Evolutionary conservation across 1,140 invertebrate genomes (phyloP).

Genomic region (Brachionus calyciflorus): DNA sequence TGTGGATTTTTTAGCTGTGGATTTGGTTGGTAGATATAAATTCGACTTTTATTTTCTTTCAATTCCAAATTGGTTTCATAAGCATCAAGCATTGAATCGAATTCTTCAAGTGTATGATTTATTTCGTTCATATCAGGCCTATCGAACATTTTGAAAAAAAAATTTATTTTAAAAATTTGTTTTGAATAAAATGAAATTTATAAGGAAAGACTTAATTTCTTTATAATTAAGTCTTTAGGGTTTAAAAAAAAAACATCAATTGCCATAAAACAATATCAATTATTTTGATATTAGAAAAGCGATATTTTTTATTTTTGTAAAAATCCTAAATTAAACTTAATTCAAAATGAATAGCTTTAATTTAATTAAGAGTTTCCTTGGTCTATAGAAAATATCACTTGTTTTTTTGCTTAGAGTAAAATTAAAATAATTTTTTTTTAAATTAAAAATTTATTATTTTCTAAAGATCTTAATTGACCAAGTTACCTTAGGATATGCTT

Average conservation of each 20-base stretch:
- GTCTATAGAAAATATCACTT: too few species aligned
- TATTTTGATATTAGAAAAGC: too few species aligned
- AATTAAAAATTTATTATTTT: neutral
- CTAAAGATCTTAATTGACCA: neutral
- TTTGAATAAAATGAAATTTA: neutral
- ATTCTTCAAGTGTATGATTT: conserved; percentile 35
- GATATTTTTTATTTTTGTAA: too few species aligned
- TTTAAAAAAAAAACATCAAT: too few species aligned
- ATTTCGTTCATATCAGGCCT: conserved; percentile 46
- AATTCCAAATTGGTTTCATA: neutral
- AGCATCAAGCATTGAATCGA: conserved; percentile 36
- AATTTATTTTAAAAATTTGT: neutral
- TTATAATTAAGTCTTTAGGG: neutral
- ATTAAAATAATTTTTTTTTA: too few species aligned
- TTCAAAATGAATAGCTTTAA: too few species aligned
- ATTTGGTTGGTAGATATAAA: neutral
- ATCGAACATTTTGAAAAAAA: conserved; percentile 1
- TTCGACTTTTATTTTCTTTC: conserved; percentile 9
- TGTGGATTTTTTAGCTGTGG: neutral
- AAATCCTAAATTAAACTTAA: too few species aligned
- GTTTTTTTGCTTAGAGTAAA: too few species aligned
- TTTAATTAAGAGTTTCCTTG: too few species aligned
- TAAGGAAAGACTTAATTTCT: neutral
- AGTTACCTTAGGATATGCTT: neutral
- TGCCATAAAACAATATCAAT: too few species aligned